A percentile compares a stretch with the other conserved stretches of the same genome.
Conservation (phyloP, 2,113 vertebrate species). For the Gymnobelideus leadbeateri region DNA sequence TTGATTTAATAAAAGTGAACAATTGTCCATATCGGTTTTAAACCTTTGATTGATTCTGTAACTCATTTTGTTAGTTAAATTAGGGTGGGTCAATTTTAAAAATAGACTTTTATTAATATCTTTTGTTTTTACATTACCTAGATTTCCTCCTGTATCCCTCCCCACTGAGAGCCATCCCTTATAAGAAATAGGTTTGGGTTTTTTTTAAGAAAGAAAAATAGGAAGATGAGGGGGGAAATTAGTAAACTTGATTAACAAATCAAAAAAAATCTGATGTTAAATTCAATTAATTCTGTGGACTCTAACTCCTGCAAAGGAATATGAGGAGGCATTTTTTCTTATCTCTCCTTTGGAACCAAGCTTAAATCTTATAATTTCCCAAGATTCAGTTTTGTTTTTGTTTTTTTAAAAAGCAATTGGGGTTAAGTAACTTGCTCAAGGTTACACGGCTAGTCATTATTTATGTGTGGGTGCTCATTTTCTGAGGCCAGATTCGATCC, state of each 20-base stretch:
- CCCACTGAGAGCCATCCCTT: not conserved
- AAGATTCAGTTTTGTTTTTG: not conserved
- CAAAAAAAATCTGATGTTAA: not conserved
- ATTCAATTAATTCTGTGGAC: not conserved
- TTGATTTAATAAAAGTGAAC: not conserved
- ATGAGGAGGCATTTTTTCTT: not conserved
- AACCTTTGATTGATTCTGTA: not conserved
- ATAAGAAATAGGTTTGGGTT: not conserved
- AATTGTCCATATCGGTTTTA: not conserved
- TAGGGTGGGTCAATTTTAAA: not conserved
- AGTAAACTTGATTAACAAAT: not conserved
- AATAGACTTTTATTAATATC: not conserved
- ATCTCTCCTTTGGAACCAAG: not conserved
- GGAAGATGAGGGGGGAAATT: not conserved
- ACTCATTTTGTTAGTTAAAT: constrained; percentile 7
- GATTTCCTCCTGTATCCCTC: not conserved
- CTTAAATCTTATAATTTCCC: not conserved
- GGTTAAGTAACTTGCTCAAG: too few relatives aligned
- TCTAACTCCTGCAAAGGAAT: not conserved
- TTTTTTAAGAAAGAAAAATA: not conserved
- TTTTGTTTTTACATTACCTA: not conserved
- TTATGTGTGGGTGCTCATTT: too few relatives aligned
- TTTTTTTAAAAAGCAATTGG: too few relatives aligned
- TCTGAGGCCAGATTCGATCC: too few relatives aligned
- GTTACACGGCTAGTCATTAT: too few relatives aligned